Percentiles rank a stretch among this genome's conserved stretches.
These are phyloP conservation scores for Plebejus anna DNA, from an alignment of 2,888 invertebrate genomes.

Conservation along the genomic window DNA sequence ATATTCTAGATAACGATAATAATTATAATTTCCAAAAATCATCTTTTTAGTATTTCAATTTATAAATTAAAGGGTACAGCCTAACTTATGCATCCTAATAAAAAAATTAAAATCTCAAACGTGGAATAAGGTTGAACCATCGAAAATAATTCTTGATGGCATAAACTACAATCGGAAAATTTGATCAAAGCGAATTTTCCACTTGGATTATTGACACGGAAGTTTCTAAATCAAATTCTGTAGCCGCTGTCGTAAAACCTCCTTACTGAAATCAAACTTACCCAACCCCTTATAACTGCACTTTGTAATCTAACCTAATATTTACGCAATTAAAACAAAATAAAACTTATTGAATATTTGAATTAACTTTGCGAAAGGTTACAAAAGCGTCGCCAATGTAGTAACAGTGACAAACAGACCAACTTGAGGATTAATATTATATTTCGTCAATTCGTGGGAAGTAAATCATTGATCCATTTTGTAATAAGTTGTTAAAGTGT, in stretches of 20 bases:
- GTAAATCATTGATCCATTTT: constrained; percentile 12
- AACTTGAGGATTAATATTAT: background rate
- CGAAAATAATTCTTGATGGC: background rate
- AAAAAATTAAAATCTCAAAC: no score
- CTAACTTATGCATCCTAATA: no score
- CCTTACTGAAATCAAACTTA: constrained; percentile 6
- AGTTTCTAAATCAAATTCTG: background rate
- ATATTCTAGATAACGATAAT: no score
- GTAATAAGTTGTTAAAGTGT: background rate
- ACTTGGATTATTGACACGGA: background rate
- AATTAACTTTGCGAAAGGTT: constrained; percentile 21
- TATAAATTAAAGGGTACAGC: no score
- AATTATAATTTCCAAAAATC: no score
- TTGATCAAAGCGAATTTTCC: background rate
- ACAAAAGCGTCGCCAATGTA: background rate
- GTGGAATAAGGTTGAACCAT: background rate
- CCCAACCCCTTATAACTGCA: constrained; percentile 12
- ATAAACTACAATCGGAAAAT: background rate
- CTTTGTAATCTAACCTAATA: constrained; percentile 16
- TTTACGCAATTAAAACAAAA: constrained; percentile 28
- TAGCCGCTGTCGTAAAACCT: constrained; percentile 10
- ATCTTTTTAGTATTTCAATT: no score
- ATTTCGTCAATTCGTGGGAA: constrained; percentile 22
- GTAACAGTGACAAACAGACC: background rate
- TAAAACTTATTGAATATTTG: constrained; percentile 26